Evolutionary conservation across 2,797 vertebrate species (phyloP).

Genomic region (Manis javanica): DNA sequence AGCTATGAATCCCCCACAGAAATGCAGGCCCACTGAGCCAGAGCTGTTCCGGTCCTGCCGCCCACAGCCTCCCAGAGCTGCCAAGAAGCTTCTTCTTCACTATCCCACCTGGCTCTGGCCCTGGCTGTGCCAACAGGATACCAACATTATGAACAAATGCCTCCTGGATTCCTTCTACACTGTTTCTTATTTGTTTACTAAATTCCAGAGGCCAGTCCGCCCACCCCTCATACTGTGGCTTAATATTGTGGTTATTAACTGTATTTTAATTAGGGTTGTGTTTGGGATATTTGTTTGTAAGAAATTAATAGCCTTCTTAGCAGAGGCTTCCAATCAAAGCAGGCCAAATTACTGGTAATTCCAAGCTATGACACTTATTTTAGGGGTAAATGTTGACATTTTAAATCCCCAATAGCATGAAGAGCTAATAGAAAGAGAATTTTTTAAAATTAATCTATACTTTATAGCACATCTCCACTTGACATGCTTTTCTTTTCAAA

Average conservation of each 20-base stretch:
- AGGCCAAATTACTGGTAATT: conserved; percentile 21
- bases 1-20: not conserved
- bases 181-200: conserved; percentile 34
- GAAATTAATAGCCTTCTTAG: not conserved
- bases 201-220: not conserved
- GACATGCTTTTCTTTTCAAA: conserved; percentile 84
- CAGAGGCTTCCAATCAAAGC: conserved; percentile 67
- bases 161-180: not conserved
- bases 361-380: conserved; percentile 16
- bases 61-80: not conserved
- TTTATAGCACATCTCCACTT: conserved; percentile 72
- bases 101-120: not conserved
- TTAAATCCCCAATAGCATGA: conserved; percentile 54
- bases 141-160: not conserved
- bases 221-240: not conserved
- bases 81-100: not conserved
- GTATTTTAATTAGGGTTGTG: conserved; percentile 54
- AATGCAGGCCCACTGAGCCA: not conserved
- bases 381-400: conserved; percentile 29
- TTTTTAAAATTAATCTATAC: conserved; percentile 65
- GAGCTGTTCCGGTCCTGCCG: not conserved
- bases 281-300: conserved; percentile 41
- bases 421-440: conserved; percentile 73
- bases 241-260: conserved; percentile 46
- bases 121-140: not conserved